These are phyloP conservation scores for Thunnus maccoyii DNA, from an alignment of 2,113 vertebrate genomes.

Conservation along the genomic window DNA sequence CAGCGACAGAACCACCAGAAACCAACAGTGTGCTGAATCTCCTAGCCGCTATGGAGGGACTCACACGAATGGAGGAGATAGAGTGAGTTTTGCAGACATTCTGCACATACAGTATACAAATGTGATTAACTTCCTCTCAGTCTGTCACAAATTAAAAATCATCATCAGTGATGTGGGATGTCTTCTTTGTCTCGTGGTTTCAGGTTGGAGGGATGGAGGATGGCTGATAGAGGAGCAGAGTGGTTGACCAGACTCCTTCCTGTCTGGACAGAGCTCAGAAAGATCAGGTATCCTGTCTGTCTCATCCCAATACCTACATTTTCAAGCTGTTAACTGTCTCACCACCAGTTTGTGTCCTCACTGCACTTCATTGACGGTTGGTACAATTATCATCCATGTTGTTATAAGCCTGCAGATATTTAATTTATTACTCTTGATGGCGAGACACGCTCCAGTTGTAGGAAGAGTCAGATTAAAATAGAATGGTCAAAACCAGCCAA, in stretches of 20 bases:
- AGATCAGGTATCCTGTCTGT: constrained; percentile 81
- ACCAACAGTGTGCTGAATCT: constrained; percentile 65
- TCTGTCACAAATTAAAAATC: not conserved
- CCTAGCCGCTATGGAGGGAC: constrained; percentile 72
- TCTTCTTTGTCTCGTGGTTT: constrained; percentile 25
- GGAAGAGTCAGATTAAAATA: not conserved
- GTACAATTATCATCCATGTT: not conserved
- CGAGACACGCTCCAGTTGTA: not conserved
- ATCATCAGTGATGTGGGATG: not conserved
- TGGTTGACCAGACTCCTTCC: constrained; percentile 82
- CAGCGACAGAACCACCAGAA: not conserved
- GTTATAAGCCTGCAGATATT: not conserved
- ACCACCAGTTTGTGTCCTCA: too few relatives aligned
- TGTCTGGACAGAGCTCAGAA: constrained; percentile 83
- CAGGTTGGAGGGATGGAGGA: constrained; percentile 88
- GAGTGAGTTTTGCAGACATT: constrained; percentile 78
- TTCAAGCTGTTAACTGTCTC: too few relatives aligned
- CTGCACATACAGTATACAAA: not conserved
- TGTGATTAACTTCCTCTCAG: not conserved
- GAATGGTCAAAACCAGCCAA: too few relatives aligned
- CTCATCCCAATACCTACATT: too few relatives aligned
- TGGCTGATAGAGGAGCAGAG: constrained; percentile 83
- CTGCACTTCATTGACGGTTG: not conserved
- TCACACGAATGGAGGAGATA: constrained; percentile 82
- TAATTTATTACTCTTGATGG: not conserved